Evolutionary conservation across 53 echinoderm and acorn worm species (phyloP).

Genomic region (Paracentrotus lividus): DNA sequence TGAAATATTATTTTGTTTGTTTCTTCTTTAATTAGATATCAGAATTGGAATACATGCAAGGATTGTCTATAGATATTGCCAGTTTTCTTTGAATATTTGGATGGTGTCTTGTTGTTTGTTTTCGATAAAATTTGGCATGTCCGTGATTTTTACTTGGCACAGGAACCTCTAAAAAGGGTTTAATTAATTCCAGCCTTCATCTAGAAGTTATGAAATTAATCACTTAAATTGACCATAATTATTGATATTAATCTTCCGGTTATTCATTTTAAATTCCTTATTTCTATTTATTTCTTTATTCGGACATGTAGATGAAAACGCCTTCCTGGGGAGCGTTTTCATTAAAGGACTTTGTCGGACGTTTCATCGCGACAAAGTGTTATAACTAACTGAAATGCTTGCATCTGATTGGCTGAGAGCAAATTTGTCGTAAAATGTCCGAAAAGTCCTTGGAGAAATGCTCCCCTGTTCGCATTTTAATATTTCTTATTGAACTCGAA

Average conservation of each 20-base stretch:
- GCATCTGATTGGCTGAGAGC: no score
- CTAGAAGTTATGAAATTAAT: neutral
- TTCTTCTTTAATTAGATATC: slow-evolving; percentile 13
- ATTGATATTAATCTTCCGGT: neutral
- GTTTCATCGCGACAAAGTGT: no score
- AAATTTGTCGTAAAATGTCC: no score
- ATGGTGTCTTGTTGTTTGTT: neutral
- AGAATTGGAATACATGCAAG: slow-evolving; percentile 13
- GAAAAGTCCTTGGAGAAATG: no score
- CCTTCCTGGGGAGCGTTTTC: neutral
- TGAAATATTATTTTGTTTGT: neutral
- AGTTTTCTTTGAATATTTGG: neutral
- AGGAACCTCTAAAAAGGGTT: neutral
- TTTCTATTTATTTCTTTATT: neutral
- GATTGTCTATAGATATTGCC: neutral
- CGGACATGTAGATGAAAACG: neutral
- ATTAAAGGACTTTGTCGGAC: no score
- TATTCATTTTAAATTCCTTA: neutral
- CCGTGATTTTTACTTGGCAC: neutral
- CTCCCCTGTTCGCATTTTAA: no score
- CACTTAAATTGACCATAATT: neutral
- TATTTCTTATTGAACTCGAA: no score
- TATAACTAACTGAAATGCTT: no score
- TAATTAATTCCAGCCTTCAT: neutral
- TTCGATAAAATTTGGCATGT: neutral